Evolutionary conservation across 2,113 vertebrate genomes (phyloP).

Genomic region (Manacus vitellinus): DNA sequence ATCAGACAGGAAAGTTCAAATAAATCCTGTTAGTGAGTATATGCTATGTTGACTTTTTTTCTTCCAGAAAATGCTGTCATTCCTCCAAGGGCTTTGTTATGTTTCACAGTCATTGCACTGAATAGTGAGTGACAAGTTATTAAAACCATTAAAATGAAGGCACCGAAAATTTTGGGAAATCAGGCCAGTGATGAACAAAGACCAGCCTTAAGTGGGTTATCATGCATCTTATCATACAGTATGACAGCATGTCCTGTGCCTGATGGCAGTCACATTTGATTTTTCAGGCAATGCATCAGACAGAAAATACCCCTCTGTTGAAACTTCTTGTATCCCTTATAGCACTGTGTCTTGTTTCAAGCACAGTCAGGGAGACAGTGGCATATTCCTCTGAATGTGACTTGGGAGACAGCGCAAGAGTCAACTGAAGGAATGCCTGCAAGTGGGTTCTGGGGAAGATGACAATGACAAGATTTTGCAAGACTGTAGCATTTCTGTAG

Average conservation of each 20-base stretch:
- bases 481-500: background rate
- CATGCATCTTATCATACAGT: background rate
- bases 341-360: background rate
- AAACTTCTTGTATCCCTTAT: background rate
- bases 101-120: background rate
- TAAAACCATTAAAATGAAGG: background rate
- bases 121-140: background rate
- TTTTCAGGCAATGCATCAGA: background rate
- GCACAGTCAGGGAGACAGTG: background rate
- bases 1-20: background rate
- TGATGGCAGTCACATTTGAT: background rate
- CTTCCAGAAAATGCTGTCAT: background rate
- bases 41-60: background rate
- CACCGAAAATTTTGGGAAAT: background rate
- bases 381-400: background rate
- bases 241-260: background rate
- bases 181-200: background rate
- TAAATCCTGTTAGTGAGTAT: background rate
- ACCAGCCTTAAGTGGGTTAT: background rate
- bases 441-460: background rate
- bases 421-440: background rate
- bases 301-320: background rate
- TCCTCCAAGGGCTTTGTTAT: background rate
- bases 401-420: background rate
- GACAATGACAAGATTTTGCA: background rate